Evolutionary conservation across 2,888 invertebrate genomes (phyloP).

Genomic region (Lithosia quadra): DNA sequence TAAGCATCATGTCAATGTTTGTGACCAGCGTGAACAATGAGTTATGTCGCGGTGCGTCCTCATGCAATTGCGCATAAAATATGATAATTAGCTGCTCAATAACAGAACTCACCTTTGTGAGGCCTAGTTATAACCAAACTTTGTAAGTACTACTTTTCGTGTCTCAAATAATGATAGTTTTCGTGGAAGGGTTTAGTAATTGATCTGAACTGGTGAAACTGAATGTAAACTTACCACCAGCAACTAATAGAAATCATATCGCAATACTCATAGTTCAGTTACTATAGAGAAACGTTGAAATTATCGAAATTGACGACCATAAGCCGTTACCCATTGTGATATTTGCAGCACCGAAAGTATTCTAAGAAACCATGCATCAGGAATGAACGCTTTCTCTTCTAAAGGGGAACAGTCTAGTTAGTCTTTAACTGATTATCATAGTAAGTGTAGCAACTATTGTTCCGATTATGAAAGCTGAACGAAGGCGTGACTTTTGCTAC

Average conservation of each 20-base stretch:
- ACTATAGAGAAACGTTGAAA: constrained; percentile 60
- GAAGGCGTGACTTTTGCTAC: constrained; percentile 48
- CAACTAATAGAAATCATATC: constrained; percentile 41
- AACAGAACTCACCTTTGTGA: constrained; percentile 65
- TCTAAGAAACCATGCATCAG: constrained; percentile 77
- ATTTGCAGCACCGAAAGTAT: constrained; percentile 79
- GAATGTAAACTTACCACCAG: constrained; percentile 26
- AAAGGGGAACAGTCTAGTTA: constrained; percentile 78
- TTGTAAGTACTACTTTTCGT: constrained; percentile 14
- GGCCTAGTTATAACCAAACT: constrained; percentile 38
- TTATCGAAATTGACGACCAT: constrained; percentile 66
- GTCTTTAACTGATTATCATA: constrained; percentile 81
- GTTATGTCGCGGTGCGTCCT: constrained; percentile 78
- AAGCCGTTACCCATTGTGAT: constrained; percentile 81
- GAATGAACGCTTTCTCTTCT: constrained; percentile 78
- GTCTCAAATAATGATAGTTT: constrained; percentile 22
- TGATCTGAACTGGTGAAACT: constrained; percentile 25
- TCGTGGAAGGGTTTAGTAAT: neutral
- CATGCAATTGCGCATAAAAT: constrained; percentile 83
- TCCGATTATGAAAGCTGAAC: constrained; percentile 72
- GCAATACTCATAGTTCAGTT: constrained; percentile 37
- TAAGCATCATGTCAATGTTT: constrained; percentile 78
- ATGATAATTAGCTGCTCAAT: constrained; percentile 81
- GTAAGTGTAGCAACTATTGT: constrained; percentile 78
- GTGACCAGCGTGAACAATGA: constrained; percentile 86